Evolutionary conservation across 2,113 vertebrate species (phyloP).

Genomic region (Tychaedon coryphoeus): DNA sequence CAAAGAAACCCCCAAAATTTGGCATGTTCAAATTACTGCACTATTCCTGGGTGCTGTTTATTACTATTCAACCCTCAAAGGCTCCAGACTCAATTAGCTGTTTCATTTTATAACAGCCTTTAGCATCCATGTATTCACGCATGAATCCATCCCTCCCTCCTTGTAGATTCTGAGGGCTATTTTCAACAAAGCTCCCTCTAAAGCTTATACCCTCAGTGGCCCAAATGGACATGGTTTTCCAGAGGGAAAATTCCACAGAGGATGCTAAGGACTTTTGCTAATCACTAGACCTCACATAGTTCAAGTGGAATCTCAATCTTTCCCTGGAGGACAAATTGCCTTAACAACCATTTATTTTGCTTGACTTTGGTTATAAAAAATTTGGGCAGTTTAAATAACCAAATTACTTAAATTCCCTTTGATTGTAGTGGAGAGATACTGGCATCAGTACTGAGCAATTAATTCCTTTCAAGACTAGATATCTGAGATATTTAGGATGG

Average conservation of each 20-base stretch:
- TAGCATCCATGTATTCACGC: neutral
- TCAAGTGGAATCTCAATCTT: neutral
- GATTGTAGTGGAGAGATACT: neutral
- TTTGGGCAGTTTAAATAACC: neutral
- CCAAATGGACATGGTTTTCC: neutral
- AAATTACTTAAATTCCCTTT: neutral
- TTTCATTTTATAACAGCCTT: conserved; percentile 21
- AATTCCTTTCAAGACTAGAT: neutral
- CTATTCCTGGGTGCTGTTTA: conserved; percentile 19
- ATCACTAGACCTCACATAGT: neutral
- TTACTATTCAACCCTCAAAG: neutral
- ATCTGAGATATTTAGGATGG: neutral
- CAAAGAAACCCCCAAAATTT: conserved; percentile 29
- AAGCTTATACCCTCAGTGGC: neutral
- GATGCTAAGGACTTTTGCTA: neutral
- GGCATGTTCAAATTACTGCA: neutral
- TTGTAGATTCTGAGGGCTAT: neutral
- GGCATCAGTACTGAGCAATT: neutral
- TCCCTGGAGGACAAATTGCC: neutral
- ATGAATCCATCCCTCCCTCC: neutral
- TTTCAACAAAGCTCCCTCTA: neutral
- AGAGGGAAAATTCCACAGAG: neutral
- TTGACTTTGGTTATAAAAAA: neutral
- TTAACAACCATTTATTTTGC: neutral
- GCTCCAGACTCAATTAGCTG: conserved; percentile 10